A percentile compares a stretch with the other conserved stretches of the same genome.
phyloP scores from a whole-genome alignment of 53 echinoderm and acorn worm species.

The Zoroaster sp. region DNA sequence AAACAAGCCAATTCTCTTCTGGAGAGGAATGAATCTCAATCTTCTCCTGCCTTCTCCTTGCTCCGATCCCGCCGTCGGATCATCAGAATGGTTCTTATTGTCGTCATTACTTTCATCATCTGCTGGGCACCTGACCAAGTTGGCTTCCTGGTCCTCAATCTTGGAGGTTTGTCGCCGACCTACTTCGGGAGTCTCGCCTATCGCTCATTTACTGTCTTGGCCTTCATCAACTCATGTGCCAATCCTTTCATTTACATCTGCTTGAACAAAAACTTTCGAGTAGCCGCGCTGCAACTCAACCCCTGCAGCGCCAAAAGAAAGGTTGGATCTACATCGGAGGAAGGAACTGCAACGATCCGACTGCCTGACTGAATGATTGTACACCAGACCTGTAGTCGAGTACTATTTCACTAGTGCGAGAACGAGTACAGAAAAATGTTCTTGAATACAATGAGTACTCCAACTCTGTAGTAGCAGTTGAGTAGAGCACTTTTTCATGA shows the following conservation, averaged over 20 bases:
- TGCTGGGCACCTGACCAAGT: constrained; percentile 86
- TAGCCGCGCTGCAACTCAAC: not conserved
- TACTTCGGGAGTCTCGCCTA: constrained; percentile 70
- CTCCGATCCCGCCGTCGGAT: constrained; percentile 55
- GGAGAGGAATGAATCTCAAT: constrained; percentile 8
- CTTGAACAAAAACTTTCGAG: constrained; percentile 55
- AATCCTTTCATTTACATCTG: constrained; percentile 76
- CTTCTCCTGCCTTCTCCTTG: constrained; percentile 52
- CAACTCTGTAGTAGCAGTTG: too few relatives aligned
- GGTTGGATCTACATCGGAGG: not conserved
- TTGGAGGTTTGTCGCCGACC: constrained; percentile 40
- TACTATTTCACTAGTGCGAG: too few relatives aligned
- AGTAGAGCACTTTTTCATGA: too few relatives aligned
- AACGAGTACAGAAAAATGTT: too few relatives aligned
- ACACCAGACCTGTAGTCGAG: too few relatives aligned
- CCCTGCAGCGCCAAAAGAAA: not conserved
- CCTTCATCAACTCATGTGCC: constrained; percentile 72
- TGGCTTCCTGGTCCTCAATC: constrained; percentile 62
- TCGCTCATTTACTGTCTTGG: constrained; percentile 66
- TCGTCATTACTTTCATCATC: constrained; percentile 78
- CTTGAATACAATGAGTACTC: too few relatives aligned
- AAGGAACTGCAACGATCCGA: not conserved
- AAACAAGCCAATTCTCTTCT: constrained; percentile 37
- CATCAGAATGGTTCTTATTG: constrained; percentile 71
- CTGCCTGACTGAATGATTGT: not conserved